Percentiles rank a stretch among this genome's conserved stretches.
Evolutionary conservation across 2,888 invertebrate genomes (phyloP).

Genomic region (Stenotaenia linearis): DNA sequence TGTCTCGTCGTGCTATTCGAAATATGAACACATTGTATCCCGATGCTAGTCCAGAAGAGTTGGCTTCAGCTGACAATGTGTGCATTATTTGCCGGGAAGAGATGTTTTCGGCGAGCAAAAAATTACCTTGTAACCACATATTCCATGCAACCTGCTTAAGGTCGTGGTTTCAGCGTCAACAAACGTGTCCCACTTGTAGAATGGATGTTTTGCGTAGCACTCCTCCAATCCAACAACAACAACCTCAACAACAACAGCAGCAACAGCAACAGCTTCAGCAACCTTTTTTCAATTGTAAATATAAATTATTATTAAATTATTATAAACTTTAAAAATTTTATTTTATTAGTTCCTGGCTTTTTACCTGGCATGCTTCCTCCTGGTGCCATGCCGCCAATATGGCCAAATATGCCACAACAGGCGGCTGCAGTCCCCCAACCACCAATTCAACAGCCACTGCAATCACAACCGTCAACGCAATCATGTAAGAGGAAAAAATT

Average conservation of each 20-base stretch:
- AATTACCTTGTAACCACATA: conserved; percentile 97
- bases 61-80: conserved; percentile 89
- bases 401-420: conserved; percentile 1
- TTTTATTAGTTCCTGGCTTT: background rate
- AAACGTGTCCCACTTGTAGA: conserved; percentile 98
- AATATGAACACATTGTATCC: conserved; percentile 98
- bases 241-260: conserved; percentile 38
- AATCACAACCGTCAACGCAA: background rate
- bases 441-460: conserved; percentile 21
- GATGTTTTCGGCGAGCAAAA: conserved; percentile 79
- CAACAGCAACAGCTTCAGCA: conserved; percentile 30
- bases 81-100: conserved; percentile 97
- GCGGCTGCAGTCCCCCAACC: background rate
- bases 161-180: conserved; percentile 99
- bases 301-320: background rate
- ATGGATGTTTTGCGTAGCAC: conserved; percentile 66
- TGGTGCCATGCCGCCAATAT: background rate
- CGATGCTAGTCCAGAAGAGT: conserved; percentile 87
- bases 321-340: too few species aligned
- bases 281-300: conserved; percentile 21
- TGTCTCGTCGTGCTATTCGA: conserved; percentile 91
- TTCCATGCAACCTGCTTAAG: conserved; percentile 96
- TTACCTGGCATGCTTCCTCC: conserved; percentile 28
- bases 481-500: background rate
- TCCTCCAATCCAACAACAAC: conserved; percentile 48